These are phyloP conservation scores for Pterostichus madidus DNA, from an alignment of 2,888 invertebrate genomes.

Conservation along the genomic window DNA sequence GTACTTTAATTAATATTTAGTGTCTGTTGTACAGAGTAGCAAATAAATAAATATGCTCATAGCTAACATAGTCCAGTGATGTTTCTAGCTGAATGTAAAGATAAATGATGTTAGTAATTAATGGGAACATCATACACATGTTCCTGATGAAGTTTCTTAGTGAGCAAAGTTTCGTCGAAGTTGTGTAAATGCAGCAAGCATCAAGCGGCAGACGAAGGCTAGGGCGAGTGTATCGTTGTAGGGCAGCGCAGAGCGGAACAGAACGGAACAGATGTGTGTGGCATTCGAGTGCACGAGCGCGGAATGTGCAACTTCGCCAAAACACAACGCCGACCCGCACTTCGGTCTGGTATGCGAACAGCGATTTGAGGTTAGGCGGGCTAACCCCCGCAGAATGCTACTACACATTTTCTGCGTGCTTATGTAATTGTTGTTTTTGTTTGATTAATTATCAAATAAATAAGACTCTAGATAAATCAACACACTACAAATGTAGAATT, in stretches of 20 bases:
- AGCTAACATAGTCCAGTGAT: not conserved
- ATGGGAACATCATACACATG: constrained; percentile 55
- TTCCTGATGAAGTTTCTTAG: constrained; percentile 47
- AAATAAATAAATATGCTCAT: not conserved
- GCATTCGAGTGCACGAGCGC: constrained; percentile 39
- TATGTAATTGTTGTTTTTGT: constrained; percentile 47
- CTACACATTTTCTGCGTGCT: constrained; percentile 64
- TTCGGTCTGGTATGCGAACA: constrained; percentile 36
- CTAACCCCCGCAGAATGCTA: not conserved
- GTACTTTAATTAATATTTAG: too few species aligned
- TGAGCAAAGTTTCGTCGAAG: constrained; percentile 37
- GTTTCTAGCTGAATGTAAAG: not conserved
- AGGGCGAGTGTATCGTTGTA: not conserved
- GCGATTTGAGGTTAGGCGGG: constrained; percentile 34
- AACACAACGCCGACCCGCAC: constrained; percentile 2
- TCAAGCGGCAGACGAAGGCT: not conserved
- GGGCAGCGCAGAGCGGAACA: not conserved
- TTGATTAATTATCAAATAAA: constrained; percentile 9
- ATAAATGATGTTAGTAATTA: constrained; percentile 48
- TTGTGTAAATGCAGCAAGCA: constrained; percentile 4
- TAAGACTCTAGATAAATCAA: too few species aligned
- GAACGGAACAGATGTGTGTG: constrained; percentile 40
- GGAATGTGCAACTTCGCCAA: constrained; percentile 50
- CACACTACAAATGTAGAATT: not conserved
- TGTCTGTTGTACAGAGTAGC: too few species aligned